Evolutionary conservation across 2,797 vertebrate species (phyloP), one percentile per base, ranked within the genome.

Genomic region (Spea hammondii): DNA sequence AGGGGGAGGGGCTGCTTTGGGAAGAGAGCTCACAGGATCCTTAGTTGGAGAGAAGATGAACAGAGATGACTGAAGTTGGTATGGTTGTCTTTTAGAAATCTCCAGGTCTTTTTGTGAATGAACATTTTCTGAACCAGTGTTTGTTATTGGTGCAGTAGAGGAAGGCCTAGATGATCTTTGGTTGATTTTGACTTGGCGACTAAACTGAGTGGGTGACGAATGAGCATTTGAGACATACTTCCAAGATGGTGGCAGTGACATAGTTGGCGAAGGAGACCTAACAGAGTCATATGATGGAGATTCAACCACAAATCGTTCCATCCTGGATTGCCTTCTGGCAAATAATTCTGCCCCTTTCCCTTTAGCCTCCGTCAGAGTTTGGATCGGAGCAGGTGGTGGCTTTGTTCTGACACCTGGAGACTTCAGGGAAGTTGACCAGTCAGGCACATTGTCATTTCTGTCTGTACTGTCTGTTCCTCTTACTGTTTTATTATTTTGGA

Each of bases 171-270:
- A 88, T 74, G 94, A 89, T 82, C 94, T 91, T 65, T 89, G 86
- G 0, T 91, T 93, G 83, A 95, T 92, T 51, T 93, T 93, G 76
- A 93, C 90, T 60, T 90, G 86, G 69, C 88, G 94, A 6, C 92
- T 93, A 65, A 96, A 95, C 82, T 93, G 89, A 83, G 95, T 95
- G 3, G 97, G 88, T 0, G 88, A 86, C 32, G 86, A 84, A 66
- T 91, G 95, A 86, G 93, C 94, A 1, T 89, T 95, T 17, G 92
- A 90, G 1, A 94, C 93, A 5, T 95, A 99, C 55, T 96, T 95
- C 97, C 97, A 99, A 82, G 97, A 99, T 0, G 98, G 95, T 76
- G 98, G 98, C 86, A 99, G 88, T 77, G 98, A 99, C 92, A 95
- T 94, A 0, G 98, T 97, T 12, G 98, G 98, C 0, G 98, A 99